Percentiles rank a stretch among this genome's conserved stretches.
These are phyloP conservation scores for Heliconius aoede DNA, from an alignment of 2,888 invertebrate species.

Conservation along the genomic window DNA sequence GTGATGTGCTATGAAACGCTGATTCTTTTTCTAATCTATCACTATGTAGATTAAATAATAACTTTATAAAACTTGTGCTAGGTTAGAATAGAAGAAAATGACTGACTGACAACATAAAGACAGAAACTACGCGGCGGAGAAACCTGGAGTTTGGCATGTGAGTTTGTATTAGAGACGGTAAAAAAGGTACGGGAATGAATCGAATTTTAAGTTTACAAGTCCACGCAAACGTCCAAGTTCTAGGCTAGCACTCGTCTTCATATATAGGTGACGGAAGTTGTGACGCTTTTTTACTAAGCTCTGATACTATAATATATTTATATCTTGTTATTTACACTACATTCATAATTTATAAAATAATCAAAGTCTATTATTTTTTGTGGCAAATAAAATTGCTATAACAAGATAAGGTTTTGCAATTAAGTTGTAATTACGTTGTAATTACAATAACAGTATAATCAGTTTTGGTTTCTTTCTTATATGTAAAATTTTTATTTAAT, in stretches of 20 bases:
- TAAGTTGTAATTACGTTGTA: constrained; percentile 11
- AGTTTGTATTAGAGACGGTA: too few species aligned
- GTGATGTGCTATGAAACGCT: constrained; percentile 55
- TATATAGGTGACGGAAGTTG: too few species aligned
- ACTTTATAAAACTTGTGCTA: too few species aligned
- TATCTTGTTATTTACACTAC: not conserved
- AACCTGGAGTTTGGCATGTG: too few species aligned
- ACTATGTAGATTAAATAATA: too few species aligned
- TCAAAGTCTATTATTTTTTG: not conserved
- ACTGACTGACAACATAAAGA: too few species aligned
- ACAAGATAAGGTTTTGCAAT: constrained; percentile 6
- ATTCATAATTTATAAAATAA: not conserved
- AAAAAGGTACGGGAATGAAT: too few species aligned
- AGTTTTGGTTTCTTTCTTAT: not conserved
- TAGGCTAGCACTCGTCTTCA: too few species aligned
- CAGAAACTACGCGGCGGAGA: too few species aligned
- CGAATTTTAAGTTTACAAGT: too few species aligned
- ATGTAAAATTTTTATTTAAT: not conserved
- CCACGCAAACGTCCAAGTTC: too few species aligned
- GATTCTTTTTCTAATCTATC: not conserved
- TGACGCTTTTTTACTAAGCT: not conserved
- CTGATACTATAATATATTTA: not conserved
- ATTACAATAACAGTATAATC: not conserved
- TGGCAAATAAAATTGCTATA: constrained; percentile 12
- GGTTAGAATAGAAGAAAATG: too few species aligned